A percentile compares a stretch with the other conserved stretches of the same genome.
These are phyloP conservation scores for Plecturocebus donacophilus DNA, from an alignment of 2,113 vertebrate species.

Conservation along the genomic window DNA sequence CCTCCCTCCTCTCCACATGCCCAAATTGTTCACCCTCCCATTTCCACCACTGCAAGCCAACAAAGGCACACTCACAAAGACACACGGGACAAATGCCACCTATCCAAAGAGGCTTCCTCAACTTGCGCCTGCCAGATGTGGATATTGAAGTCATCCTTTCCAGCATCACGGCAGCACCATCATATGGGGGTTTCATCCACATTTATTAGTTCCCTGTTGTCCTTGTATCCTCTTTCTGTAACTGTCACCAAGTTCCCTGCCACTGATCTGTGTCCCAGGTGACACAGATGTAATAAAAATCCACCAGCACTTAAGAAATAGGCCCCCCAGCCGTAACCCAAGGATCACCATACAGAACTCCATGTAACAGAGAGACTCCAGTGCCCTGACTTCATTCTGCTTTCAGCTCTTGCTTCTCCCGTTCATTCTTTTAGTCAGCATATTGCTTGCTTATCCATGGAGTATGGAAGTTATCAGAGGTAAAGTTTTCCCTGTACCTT, in stretches of 20 bases:
- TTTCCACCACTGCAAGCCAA: neutral
- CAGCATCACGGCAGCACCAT: neutral
- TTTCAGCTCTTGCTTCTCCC: neutral
- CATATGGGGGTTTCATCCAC: neutral
- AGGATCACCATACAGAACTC: neutral
- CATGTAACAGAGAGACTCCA: neutral
- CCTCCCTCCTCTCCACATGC: neutral
- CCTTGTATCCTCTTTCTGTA: neutral
- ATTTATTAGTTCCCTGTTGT: neutral
- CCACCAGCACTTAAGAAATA: neutral
- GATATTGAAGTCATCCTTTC: conserved; percentile 4
- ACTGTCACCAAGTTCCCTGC: neutral
- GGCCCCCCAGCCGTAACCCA: neutral
- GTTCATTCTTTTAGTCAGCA: neutral
- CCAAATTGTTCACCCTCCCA: neutral
- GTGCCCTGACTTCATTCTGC: neutral
- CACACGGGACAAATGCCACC: neutral
- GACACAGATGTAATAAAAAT: neutral
- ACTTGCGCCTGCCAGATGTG: neutral
- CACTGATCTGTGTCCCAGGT: neutral
- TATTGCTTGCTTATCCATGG: neutral
- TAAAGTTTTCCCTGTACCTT: neutral
- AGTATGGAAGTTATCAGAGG: neutral
- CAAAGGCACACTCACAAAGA: neutral
- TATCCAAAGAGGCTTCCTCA: neutral